Evolutionary conservation across 2,113 vertebrate genomes (phyloP).

Genomic region (Saimiri boliviensis): DNA sequence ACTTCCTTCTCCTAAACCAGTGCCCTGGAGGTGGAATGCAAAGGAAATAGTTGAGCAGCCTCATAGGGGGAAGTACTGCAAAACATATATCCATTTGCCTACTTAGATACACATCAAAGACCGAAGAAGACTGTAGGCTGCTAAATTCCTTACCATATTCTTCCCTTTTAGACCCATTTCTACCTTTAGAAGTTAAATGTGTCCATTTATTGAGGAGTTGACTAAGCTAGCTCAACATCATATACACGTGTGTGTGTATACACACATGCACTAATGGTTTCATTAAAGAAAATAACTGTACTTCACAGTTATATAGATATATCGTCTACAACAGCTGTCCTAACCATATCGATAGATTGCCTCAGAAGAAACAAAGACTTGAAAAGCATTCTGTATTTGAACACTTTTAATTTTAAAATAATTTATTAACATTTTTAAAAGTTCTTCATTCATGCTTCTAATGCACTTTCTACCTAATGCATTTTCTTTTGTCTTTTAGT

Average conservation of each 20-base stretch:
- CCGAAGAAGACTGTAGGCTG: slow-evolving; percentile 58
- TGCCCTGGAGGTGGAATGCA: slow-evolving; percentile 14
- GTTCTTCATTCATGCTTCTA: background rate
- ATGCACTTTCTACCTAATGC: background rate
- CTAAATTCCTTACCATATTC: slow-evolving; percentile 62
- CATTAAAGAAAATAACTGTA: slow-evolving; percentile 66
- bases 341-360: background rate
- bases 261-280: slow-evolving; percentile 27
- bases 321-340: background rate
- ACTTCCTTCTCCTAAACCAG: background rate
- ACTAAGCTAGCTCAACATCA: slow-evolving; percentile 45
- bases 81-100: slow-evolving; percentile 69
- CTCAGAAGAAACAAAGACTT: background rate
- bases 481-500: slow-evolving; percentile 21
- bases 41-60: slow-evolving; percentile 62
- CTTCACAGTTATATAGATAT: background rate
- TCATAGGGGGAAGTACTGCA: slow-evolving; percentile 52
- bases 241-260: slow-evolving; percentile 9
- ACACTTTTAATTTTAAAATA: background rate
- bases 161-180: slow-evolving; percentile 59
- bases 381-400: background rate
- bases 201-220: slow-evolving; percentile 48
- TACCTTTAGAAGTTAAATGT: slow-evolving; percentile 69
- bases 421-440: background rate
- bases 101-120: slow-evolving; percentile 72